Evolutionary conservation across 2,797 vertebrate genomes (phyloP), one percentile per base, ranked within the genome.

Genomic region (Thaleichthys pacificus): DNA sequence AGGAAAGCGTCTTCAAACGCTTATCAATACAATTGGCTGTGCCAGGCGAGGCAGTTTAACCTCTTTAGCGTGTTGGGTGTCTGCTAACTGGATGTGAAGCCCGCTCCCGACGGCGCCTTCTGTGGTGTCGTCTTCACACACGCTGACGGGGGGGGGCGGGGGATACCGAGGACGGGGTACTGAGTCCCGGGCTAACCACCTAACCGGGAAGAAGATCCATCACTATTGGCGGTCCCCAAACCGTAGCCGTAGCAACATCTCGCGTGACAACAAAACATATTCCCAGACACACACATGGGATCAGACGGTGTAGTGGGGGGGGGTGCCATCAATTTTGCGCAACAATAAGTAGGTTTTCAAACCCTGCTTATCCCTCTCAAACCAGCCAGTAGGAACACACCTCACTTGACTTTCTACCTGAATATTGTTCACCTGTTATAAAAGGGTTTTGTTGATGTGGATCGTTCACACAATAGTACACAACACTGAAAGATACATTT

Each of bases 1-100:
- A 88, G 82, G 76, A 83, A 84, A 81, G 74, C 87, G 65, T 85
- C 92, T 92, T 93, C 93, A 92, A 93, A 92, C 88, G 66, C 70
- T 87, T 90, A 92, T 93, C 93, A 91, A 91, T 90, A 88, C 90
- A 92, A 92, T 91, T 89, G 91, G 82, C 85, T 90, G 86, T 90
- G 92, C 89, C 91, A 91, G 89, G 87, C 84, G 76, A 87, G 38
- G 91, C 89, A 92, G 90, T 93, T 93, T 93, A 94, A 91, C 91
- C 91, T 93, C 88, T 93, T 93, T 89, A 92, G 87, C 85, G 70
- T 74, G 74, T 77, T 83, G 82, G 87, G 82, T 89, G 83, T 89
- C 86, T 90, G 86, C 87, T 92, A 92, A 92, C 91, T 82, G 91
- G 87, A 87, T 86, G 89, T 86, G 93, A 90, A 86, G 89, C 86